Conservation (phyloP, 2,113 vertebrate genomes). For the Phaethornis superciliosus region DNA sequence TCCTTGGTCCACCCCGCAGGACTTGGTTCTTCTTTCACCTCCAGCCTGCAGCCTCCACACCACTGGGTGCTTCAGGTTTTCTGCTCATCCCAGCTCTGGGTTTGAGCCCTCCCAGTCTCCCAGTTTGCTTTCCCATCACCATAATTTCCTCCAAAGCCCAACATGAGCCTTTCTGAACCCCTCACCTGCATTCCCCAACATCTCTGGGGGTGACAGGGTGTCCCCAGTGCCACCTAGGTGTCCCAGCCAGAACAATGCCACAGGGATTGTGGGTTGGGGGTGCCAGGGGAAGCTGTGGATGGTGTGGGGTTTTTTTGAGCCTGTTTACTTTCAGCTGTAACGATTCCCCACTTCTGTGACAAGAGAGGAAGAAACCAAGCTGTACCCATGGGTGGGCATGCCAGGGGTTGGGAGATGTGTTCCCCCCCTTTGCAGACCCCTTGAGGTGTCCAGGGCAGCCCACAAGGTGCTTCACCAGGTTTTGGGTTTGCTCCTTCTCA, state of each 20-base stretch:
- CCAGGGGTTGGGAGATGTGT: fast-evolving
- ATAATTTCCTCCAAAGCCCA: background rate
- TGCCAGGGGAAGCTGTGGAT: fast-evolving
- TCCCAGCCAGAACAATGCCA: fast-evolving
- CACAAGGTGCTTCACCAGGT: fast-evolving
- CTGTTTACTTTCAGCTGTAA: background rate
- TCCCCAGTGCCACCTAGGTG: background rate
- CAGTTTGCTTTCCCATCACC: fast-evolving
- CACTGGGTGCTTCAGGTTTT: background rate
- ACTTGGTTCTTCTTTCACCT: background rate
- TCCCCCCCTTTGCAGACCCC: background rate
- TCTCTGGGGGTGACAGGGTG: no score
- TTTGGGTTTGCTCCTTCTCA: fast-evolving
- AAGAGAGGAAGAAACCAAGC: background rate
- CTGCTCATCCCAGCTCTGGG: fast-evolving
- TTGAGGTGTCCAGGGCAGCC: background rate
- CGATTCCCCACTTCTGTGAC: background rate
- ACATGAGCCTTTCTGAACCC: fast-evolving
- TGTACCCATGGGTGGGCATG: fast-evolving
- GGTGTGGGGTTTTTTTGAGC: fast-evolving
- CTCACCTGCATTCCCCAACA: fast-evolving
- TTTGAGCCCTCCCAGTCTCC: fast-evolving
- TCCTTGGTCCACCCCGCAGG: background rate
- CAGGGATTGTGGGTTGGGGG: background rate
- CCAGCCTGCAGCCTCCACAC: background rate